Conservation (phyloP, 2,797 vertebrate genomes). For the Bradypodion pumilum region DNA sequence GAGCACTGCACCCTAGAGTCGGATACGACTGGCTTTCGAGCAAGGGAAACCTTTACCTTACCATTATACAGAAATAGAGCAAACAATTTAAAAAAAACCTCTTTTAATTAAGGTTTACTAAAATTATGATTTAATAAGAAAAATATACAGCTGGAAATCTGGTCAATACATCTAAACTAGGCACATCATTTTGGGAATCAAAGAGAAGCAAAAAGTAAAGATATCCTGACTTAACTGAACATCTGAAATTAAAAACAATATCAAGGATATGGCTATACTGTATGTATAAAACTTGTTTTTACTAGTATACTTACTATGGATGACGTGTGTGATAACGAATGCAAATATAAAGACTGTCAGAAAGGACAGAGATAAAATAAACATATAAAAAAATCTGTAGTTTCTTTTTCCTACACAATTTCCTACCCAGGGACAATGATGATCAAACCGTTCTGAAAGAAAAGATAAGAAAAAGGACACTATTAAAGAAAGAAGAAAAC, state of each 20-base stretch:
- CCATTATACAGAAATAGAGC: conserved; percentile 28
- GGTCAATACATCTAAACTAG: background rate
- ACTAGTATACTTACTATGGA: conserved; percentile 92
- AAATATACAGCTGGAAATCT: background rate
- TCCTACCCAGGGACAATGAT: conserved; percentile 99
- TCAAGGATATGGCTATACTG: conserved; percentile 73
- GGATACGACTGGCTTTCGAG: too few relatives aligned
- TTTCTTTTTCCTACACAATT: conserved; percentile 99
- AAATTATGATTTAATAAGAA: conserved; percentile 8
- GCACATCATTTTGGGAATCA: conserved; percentile 15
- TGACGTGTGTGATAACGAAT: conserved; percentile 97
- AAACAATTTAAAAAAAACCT: background rate
- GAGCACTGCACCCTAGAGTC: too few relatives aligned
- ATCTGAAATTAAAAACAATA: conserved; percentile 68
- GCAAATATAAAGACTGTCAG: conserved; percentile 99
- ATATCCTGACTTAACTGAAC: conserved; percentile 65
- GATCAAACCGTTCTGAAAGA: conserved; percentile 96
- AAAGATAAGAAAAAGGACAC: conserved; percentile 75
- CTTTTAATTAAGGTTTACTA: conserved; percentile 7
- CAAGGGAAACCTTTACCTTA: too few relatives aligned
- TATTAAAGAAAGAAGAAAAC: conserved; percentile 67
- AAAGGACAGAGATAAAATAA: conserved; percentile 99
- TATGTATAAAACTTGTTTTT: conserved; percentile 71
- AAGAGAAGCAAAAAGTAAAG: conserved; percentile 56
- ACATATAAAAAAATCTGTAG: conserved; percentile 99